These are phyloP conservation scores for Sebastes iracundus DNA, from an alignment of 2,797 vertebrate species.

Conservation along the genomic window DNA sequence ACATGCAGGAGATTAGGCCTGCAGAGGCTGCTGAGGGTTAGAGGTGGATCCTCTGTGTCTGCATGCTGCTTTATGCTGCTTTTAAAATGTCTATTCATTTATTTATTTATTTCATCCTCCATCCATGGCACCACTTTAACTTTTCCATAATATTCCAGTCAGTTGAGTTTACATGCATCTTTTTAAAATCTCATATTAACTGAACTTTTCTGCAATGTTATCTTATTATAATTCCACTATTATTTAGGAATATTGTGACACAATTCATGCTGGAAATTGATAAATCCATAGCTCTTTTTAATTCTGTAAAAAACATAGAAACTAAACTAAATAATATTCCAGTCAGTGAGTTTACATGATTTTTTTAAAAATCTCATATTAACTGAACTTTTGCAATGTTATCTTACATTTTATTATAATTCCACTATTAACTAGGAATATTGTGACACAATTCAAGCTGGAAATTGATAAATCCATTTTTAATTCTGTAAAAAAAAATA, in stretches of 20 bases:
- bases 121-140: background rate
- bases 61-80: background rate
- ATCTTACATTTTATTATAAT: background rate
- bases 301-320: background rate
- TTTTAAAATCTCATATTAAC: background rate
- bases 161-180: background rate
- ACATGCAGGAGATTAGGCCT: conserved; percentile 53
- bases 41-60: conserved; percentile 47
- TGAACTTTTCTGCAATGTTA: background rate
- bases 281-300: background rate
- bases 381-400: background rate
- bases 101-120: background rate
- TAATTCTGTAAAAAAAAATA: background rate
- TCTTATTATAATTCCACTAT: background rate
- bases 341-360: background rate
- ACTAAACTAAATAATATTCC: conserved; percentile 1
- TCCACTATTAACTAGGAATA: background rate
- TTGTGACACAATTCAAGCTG: background rate
- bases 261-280: background rate
- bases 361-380: background rate
- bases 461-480: background rate
- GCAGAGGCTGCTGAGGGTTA: conserved; percentile 35
- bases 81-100: background rate
- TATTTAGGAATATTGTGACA: background rate
- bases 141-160: background rate